Conservation (phyloP, 2,797 vertebrate genomes). For the Lithobates sylvaticus region DNA sequence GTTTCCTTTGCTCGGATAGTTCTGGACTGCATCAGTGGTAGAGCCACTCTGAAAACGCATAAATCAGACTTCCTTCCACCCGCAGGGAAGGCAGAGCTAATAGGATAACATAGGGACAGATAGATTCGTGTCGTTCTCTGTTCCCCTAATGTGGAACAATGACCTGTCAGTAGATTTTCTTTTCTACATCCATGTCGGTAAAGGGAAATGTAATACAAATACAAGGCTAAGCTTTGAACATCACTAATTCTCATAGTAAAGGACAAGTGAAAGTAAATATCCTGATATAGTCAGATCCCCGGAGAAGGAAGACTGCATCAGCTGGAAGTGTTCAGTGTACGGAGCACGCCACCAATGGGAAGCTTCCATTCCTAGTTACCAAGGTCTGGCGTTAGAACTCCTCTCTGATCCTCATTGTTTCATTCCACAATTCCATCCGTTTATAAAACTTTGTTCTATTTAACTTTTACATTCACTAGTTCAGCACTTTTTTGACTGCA, state of each 20-base stretch:
- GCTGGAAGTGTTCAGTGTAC: too few relatives aligned
- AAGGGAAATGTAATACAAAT: not conserved
- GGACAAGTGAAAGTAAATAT: not conserved
- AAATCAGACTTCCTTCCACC: constrained; percentile 48
- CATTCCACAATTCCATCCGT: too few relatives aligned
- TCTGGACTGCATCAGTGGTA: constrained; percentile 55
- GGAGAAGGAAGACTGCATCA: too few relatives aligned
- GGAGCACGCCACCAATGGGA: not conserved
- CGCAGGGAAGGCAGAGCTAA: constrained; percentile 25
- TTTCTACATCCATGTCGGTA: not conserved
- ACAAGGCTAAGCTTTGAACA: not conserved
- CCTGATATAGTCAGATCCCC: not conserved
- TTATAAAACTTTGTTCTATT: too few relatives aligned
- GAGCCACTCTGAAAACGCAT: constrained; percentile 35
- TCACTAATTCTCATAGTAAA: not conserved
- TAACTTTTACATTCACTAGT: too few relatives aligned
- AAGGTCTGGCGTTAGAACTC: not conserved
- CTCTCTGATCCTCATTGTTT: too few relatives aligned
- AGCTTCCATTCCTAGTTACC: not conserved
- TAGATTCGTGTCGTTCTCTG: constrained; percentile 9
- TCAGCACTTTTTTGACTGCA: too few relatives aligned
- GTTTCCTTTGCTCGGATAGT: constrained; percentile 47
- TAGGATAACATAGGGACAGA: constrained; percentile 32
- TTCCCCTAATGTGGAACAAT: constrained; percentile 25
- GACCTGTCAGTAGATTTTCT: not conserved